Percentiles rank a stretch among this genome's conserved stretches.
Evolutionary conservation across 2,113 vertebrate genomes (phyloP).

Genomic region (Columbina picui): DNA sequence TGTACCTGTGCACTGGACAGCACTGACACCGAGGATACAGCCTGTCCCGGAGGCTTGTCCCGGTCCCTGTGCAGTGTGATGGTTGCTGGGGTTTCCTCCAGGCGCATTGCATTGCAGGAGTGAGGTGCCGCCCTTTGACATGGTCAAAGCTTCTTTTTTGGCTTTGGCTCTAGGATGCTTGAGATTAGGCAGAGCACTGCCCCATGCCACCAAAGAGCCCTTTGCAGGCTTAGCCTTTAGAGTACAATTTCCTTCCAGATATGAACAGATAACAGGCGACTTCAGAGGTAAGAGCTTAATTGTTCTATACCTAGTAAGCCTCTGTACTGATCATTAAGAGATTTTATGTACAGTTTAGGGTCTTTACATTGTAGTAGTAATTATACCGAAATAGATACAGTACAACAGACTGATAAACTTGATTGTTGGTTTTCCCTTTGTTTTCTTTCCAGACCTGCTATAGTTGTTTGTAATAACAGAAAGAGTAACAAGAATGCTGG

Average conservation of each 20-base stretch:
- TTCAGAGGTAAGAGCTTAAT: conserved; percentile 27
- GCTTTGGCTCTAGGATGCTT: neutral
- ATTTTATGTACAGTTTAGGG: conserved; percentile 30
- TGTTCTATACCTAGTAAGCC: conserved; percentile 20
- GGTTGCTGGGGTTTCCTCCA: neutral
- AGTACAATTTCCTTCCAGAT: conserved; percentile 23
- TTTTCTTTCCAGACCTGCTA: conserved; percentile 24
- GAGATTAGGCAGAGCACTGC: neutral
- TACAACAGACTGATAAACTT: conserved; percentile 43
- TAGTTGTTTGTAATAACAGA: neutral
- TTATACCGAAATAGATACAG: conserved; percentile 46
- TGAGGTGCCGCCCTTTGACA: neutral
- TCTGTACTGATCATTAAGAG: conserved; percentile 27
- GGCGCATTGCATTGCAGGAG: neutral
- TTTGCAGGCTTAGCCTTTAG: neutral
- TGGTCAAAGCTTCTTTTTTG: neutral
- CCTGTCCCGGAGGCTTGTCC: neutral
- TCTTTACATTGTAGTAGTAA: neutral
- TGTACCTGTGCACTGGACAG: neutral
- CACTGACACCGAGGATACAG: neutral
- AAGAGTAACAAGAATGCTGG: neutral
- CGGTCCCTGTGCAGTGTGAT: neutral
- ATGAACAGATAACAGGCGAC: neutral
- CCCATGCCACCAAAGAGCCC: neutral
- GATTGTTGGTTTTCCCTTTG: neutral